phyloP scores from a whole-genome alignment of 2,797 vertebrate genomes.

The Buphagus erythrorhynchus region DNA sequence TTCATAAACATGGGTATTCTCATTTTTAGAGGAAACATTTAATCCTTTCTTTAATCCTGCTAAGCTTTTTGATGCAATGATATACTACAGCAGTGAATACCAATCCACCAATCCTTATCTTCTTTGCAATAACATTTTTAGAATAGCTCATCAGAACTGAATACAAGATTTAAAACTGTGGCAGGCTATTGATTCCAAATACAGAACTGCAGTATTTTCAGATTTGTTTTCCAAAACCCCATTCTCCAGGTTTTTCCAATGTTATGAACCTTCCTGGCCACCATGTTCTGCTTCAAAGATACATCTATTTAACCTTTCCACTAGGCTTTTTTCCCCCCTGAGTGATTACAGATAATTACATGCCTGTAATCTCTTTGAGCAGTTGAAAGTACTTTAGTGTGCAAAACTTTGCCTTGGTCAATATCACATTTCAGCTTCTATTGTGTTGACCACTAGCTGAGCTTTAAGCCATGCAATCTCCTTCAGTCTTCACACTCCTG shows the following conservation, averaged over 20 bases:
- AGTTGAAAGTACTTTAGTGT: background rate
- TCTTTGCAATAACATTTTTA: background rate
- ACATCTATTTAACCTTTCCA: background rate
- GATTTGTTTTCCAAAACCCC: background rate
- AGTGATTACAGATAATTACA: constrained; percentile 20
- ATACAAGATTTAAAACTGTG: background rate
- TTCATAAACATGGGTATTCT: constrained; percentile 3
- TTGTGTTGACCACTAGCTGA: background rate
- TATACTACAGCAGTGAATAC: background rate
- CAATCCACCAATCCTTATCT: background rate
- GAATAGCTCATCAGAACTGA: background rate
- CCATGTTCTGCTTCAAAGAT: background rate
- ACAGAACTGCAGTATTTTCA: background rate
- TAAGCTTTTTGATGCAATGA: constrained; percentile 16
- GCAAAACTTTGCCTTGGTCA: background rate
- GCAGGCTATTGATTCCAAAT: background rate
- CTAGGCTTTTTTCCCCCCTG: background rate
- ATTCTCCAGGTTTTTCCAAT: background rate
- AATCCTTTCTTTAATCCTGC: constrained; percentile 38
- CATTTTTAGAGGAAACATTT: constrained; percentile 5
- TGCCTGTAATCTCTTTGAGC: background rate
- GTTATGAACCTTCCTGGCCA: background rate
- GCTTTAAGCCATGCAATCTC: background rate
- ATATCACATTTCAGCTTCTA: background rate
- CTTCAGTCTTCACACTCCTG: background rate